Base-by-base conservation (phyloP, 2,113 vertebrate genomes). In the Pangasianodon hypophthalmus region DNA sequence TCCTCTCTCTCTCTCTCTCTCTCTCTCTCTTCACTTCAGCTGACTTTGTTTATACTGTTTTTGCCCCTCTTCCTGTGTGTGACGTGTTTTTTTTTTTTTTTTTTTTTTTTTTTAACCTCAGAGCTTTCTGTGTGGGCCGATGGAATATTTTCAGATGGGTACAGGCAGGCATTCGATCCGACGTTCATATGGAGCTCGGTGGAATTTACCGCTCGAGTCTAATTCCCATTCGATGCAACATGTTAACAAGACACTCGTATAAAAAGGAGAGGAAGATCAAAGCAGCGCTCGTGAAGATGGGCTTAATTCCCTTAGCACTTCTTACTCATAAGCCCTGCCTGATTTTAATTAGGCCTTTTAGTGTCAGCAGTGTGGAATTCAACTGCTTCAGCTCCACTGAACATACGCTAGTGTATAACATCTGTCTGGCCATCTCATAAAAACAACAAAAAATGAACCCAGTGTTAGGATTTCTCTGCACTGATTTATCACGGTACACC, bases 1-100 rank as follows among this genome's bases (percentile, higher is more conserved):
- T 11, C 67, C 26, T 69, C 32, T 54, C 46, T 46, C 46, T 93
- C 94, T 91, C 91, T 93, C 46, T 48, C n/a, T 56, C 32, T 37
- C 60, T 60, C 46, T 80, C 21, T 52, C 19, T 50, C 37, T 46
- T 37, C 67, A 54, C 62, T 85, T 85, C 83, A 87, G 93, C 93
- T 93, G 94, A 95, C 93, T 94, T 13, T 87, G 91, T 91, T 92
- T 90, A 88, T 90, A 56, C 46, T 13, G 21, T 50, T 81, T 91
- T 79, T 69, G 6, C 21, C 69, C 48, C 84, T 87, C 67, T 87
- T 90, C 88, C 90, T 87, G 84, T 29, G 37, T n/a, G 54, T 71
- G 29, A 71, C 32, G n/a, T 9, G 1, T 62, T 32, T 81, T 32
- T 88, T 37, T 52, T 60, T 64, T 8, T 71, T 37, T 52, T 60